phyloP scores from a whole-genome alignment of 1,140 invertebrate species.

The Drosophila rufa region DNA sequence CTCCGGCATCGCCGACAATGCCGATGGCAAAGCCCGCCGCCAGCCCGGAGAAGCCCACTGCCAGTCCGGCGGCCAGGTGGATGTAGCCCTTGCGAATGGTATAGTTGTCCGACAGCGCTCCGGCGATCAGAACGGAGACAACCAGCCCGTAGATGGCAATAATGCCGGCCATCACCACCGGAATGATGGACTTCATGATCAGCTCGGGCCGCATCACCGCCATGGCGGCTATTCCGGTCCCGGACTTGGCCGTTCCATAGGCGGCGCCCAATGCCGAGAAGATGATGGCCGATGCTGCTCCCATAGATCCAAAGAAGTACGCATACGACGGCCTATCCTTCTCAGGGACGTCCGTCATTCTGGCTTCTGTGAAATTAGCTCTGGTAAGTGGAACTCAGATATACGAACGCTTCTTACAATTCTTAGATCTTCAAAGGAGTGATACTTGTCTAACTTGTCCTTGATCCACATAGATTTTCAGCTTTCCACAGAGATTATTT shows the following conservation, averaged over 20 bases:
- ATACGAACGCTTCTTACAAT: background rate
- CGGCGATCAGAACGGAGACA: slow-evolving; percentile 95
- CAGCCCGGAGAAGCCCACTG: slow-evolving; percentile 95
- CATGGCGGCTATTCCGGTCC: slow-evolving; percentile 71
- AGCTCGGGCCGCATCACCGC: slow-evolving; percentile 72
- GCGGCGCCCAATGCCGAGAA: slow-evolving; percentile 87
- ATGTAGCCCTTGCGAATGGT: slow-evolving; percentile 92
- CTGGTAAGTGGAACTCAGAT: too few relatives aligned
- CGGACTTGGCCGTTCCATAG: slow-evolving; percentile 70
- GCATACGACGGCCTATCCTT: slow-evolving; percentile 86
- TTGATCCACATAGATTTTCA: background rate
- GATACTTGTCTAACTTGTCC: background rate
- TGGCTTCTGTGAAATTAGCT: background rate
- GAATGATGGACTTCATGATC: slow-evolving; percentile 78
- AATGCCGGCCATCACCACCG: slow-evolving; percentile 77
- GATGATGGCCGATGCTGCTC: slow-evolving; percentile 98
- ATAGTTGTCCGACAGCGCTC: slow-evolving; percentile 86
- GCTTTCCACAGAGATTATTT: background rate
- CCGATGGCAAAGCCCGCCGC: slow-evolving; percentile 97
- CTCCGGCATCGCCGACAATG: slow-evolving; percentile 96
- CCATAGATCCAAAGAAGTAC: slow-evolving; percentile 98
- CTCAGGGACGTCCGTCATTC: background rate
- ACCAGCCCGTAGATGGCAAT: slow-evolving; percentile 95
- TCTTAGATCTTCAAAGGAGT: background rate
- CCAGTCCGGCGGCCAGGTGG: slow-evolving; percentile 95